Percentiles rank a stretch among this genome's conserved stretches.
phyloP scores from a whole-genome alignment of 2,113 vertebrate species.

The Callipepla squamata region DNA sequence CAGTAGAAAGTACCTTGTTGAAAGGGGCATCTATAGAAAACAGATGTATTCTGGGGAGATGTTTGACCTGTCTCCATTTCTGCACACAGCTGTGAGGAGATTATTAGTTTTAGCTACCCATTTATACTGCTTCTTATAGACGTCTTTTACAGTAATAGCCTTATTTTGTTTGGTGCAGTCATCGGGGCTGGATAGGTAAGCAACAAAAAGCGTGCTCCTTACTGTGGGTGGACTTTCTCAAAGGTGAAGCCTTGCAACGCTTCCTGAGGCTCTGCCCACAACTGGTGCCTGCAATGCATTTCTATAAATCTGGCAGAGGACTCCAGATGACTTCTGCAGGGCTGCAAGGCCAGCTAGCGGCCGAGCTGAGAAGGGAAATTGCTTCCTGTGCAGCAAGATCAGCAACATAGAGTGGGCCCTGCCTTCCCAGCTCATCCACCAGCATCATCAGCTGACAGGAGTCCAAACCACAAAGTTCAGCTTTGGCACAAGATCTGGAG shows the following conservation, averaged over 20 bases:
- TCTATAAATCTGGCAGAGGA: not conserved
- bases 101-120: not conserved
- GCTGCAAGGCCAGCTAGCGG: not conserved
- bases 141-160: rapidly evolving
- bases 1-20: not conserved
- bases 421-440: not conserved
- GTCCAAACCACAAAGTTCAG: not conserved
- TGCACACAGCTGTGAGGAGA: not conserved
- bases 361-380: rapidly evolving
- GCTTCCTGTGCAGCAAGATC: not conserved
- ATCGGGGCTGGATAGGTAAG: rapidly evolving
- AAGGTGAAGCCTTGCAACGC: not conserved
- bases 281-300: not conserved
- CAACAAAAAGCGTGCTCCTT: not conserved
- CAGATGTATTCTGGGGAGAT: not conserved
- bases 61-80: not conserved
- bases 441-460: not conserved
- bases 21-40: not conserved
- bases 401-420: rapidly evolving
- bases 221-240: not conserved
- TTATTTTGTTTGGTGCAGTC: not conserved
- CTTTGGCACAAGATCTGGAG: not conserved
- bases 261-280: not conserved
- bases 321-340: rapidly evolving
- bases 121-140: not conserved